phyloP scores from a whole-genome alignment of 2,797 vertebrate species.

The Pteropus rufus region DNA sequence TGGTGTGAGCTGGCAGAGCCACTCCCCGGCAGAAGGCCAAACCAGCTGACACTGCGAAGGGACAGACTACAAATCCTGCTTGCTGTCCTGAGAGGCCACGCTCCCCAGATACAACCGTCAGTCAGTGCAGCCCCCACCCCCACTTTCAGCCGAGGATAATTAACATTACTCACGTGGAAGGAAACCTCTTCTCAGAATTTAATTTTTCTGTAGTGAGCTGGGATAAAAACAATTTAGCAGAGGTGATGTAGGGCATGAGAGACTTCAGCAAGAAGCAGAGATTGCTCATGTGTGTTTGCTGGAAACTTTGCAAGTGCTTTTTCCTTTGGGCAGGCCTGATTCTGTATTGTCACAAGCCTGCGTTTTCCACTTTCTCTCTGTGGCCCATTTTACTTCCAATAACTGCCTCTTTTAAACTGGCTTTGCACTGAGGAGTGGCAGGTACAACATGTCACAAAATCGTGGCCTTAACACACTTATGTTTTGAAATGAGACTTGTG shows the following conservation, averaged over 20 bases:
- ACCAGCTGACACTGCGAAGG: neutral
- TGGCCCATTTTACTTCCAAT: neutral
- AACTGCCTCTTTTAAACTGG: neutral
- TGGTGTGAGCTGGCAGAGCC: neutral
- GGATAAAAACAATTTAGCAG: neutral
- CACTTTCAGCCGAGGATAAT: neutral
- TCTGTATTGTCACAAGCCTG: neutral
- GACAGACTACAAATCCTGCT: neutral
- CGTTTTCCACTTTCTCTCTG: neutral
- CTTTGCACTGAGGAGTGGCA: neutral
- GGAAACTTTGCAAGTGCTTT: neutral
- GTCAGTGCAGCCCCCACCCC: neutral
- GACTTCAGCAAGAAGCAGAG: neutral
- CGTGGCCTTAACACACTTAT: neutral
- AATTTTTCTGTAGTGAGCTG: neutral
- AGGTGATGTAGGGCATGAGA: neutral
- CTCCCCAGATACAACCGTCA: neutral
- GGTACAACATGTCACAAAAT: constrained; percentile 48
- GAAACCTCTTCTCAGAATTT: neutral
- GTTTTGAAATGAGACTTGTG: constrained; percentile 45
- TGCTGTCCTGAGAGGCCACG: neutral
- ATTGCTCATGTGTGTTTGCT: neutral
- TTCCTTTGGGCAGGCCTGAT: neutral
- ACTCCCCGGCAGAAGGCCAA: neutral
- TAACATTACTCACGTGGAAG: constrained; percentile 11